Base-by-base conservation (phyloP, 2,888 invertebrate species). In the Scaptomyza flava region DNA sequence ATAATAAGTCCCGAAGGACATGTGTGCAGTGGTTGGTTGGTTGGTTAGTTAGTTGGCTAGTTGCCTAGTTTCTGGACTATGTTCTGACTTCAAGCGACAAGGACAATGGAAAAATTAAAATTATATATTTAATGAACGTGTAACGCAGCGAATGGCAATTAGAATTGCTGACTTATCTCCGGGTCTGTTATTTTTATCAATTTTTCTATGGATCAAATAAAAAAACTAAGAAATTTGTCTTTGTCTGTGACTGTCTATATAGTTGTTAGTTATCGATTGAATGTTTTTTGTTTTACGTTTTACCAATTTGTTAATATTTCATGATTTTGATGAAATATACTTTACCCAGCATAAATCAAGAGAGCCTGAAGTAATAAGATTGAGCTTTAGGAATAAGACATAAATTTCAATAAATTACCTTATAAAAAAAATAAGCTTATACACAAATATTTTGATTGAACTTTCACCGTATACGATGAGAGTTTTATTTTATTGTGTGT, bases 1-100 rank as follows among this genome's bases (percentile, higher is more conserved):
- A 72, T 68, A 71, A 72, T 64, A 68, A 67, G 64, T 68, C 66
- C 70, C 69, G 58, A 63, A 57, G 69, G 67, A 66, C 60, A 61
- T 68, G 57, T 68, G 54, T 68, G 48, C 60, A 46, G 61, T 50
- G 68, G 57, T 54, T 68, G 46, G 30, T 47, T 51, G 20, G 12
- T 38, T 47, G 42, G 33, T 12, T n/a, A 2, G 12, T 7, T 50
- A 2, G 12, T 7, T 50, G 63, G 57, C 54, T 68, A 43, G 30
- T 50, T 51, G n/a, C n/a, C 41, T 48, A 38, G 30, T n/a, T n/a
- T n/a, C 31, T 41, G 17, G 27, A 50, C 9, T 41, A 8, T 38
- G 20, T 30, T 42, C 51, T 52, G 52, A 17, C 17, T 41, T 41
- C 17, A 17, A 17, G 17, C 52, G 42, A 30, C 20, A 34, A 30